Percentiles rank a stretch among this genome's conserved stretches.
These are phyloP conservation scores for Siniperca undulata DNA, from an alignment of 2,797 vertebrate species.

Conservation along the genomic window DNA sequence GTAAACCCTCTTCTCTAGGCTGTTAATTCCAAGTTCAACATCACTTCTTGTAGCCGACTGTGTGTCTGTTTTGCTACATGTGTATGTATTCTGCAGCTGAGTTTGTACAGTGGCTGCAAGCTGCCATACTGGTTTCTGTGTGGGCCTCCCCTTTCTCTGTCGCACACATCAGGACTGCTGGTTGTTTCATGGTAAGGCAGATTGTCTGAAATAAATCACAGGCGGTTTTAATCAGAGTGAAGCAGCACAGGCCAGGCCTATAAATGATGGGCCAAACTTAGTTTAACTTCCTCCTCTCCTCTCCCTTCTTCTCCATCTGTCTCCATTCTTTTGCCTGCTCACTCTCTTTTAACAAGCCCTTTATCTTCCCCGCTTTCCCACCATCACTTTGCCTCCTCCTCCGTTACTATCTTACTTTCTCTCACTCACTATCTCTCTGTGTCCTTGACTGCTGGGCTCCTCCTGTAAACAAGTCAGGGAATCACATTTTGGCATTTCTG, in stretches of 20 bases:
- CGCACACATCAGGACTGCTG: slow-evolving; percentile 51
- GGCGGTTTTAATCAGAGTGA: slow-evolving; percentile 77
- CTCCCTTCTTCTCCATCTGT: slow-evolving; percentile 53
- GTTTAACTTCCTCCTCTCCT: slow-evolving; percentile 58
- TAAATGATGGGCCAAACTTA: slow-evolving; percentile 73
- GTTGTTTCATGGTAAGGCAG: slow-evolving; percentile 41
- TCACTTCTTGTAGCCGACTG: slow-evolving; percentile 21
- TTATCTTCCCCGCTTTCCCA: slow-evolving; percentile 64
- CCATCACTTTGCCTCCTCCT: slow-evolving; percentile 62
- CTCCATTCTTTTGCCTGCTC: slow-evolving; percentile 56
- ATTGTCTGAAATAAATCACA: slow-evolving; percentile 74
- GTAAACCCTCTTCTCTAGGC: slow-evolving; percentile 63
- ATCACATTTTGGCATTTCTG: slow-evolving; percentile 85
- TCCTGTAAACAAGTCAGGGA: slow-evolving; percentile 83
- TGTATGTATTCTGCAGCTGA: slow-evolving; percentile 34
- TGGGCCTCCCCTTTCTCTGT: slow-evolving; percentile 35
- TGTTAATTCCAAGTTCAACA: slow-evolving; percentile 72
- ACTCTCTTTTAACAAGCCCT: slow-evolving; percentile 71
- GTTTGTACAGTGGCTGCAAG: slow-evolving; percentile 43
- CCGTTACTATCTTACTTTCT: slow-evolving; percentile 59
- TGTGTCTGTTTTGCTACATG: slow-evolving; percentile 48
- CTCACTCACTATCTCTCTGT: slow-evolving; percentile 52
- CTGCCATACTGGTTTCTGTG: slow-evolving; percentile 37
- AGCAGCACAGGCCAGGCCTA: slow-evolving; percentile 57
- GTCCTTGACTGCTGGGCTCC: slow-evolving; percentile 84